Conservation (phyloP, 2,113 vertebrate genomes). For the Nannospalax galili region DNA sequence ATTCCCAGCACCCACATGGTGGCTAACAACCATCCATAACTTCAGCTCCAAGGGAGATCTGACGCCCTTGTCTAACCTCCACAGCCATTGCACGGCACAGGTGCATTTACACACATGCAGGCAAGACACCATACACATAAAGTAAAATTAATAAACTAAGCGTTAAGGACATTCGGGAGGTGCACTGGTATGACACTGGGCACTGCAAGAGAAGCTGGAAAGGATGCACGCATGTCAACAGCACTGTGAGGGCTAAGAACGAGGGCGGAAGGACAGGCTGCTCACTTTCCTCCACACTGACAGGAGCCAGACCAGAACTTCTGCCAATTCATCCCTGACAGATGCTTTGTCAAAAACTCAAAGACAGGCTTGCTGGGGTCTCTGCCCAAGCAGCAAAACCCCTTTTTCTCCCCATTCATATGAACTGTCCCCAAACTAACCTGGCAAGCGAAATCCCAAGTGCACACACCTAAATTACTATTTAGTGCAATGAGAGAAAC, state of each 20-base stretch:
- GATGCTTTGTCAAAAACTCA: not conserved
- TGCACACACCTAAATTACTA: not conserved
- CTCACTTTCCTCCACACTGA: not conserved
- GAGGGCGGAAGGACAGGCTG: not conserved
- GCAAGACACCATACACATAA: too few relatives aligned
- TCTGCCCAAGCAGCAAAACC: not conserved
- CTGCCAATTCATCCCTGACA: constrained; percentile 13
- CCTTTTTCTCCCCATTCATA: not conserved
- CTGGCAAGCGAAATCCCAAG: constrained; percentile 11
- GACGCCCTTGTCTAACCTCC: too few relatives aligned
- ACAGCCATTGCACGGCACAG: too few relatives aligned
- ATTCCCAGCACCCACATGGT: too few relatives aligned
- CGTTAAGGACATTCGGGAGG: too few relatives aligned
- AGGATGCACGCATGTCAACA: not conserved
- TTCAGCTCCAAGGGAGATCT: too few relatives aligned
- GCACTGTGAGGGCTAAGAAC: not conserved
- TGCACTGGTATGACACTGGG: too few relatives aligned
- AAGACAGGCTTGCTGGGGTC: not conserved
- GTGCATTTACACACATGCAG: too few relatives aligned
- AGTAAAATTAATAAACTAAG: too few relatives aligned
- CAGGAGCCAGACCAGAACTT: not conserved
- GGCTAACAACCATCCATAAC: too few relatives aligned
- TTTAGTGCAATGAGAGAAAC: not conserved
- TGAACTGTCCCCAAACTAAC: not conserved
- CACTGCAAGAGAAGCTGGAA: too few relatives aligned